These are phyloP conservation scores for Enteromius anoplus DNA, from an alignment of 2,797 vertebrate genomes.

Conservation along the genomic window DNA sequence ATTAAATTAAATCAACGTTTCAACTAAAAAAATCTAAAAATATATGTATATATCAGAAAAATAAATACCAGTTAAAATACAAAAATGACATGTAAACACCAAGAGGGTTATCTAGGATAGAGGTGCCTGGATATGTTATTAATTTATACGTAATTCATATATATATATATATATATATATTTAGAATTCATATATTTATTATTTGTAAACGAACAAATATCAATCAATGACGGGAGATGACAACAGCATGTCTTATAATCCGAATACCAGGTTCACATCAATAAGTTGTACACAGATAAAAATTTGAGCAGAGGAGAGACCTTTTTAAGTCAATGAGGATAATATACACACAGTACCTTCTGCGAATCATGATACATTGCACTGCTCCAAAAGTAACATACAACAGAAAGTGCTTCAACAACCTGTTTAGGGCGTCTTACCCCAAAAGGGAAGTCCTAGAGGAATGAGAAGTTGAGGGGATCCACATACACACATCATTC, in stretches of 20 bases:
- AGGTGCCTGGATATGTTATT: conserved; percentile 66
- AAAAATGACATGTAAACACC: conserved; percentile 54
- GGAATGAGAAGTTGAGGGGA: conserved; percentile 54
- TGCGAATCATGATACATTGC: conserved; percentile 81
- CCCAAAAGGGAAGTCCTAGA: conserved; percentile 72
- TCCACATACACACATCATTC: conserved; percentile 82
- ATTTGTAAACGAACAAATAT: conserved; percentile 58
- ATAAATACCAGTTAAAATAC: conserved; percentile 41
- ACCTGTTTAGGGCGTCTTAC: conserved; percentile 51
- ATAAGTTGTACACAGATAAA: conserved; percentile 83
- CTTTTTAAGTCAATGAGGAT: conserved; percentile 75
- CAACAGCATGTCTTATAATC: conserved; percentile 76
- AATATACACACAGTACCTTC: conserved; percentile 90
- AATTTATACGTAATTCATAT: conserved; percentile 68
- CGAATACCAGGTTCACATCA: conserved; percentile 79
- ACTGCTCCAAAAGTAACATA: conserved; percentile 68
- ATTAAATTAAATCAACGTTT: conserved; percentile 73
- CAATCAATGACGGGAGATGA: conserved; percentile 71
- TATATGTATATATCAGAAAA: conserved; percentile 72
- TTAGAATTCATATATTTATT: conserved; percentile 55
- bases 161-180: conserved; percentile 71
- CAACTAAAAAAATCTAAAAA: conserved; percentile 64
- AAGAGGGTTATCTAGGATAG: conserved; percentile 66
- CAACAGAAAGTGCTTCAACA: conserved; percentile 27
- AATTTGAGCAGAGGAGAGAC: conserved; percentile 80